Base-by-base conservation (phyloP, 2,113 vertebrate species). In the Laterallus jamaicensis region DNA sequence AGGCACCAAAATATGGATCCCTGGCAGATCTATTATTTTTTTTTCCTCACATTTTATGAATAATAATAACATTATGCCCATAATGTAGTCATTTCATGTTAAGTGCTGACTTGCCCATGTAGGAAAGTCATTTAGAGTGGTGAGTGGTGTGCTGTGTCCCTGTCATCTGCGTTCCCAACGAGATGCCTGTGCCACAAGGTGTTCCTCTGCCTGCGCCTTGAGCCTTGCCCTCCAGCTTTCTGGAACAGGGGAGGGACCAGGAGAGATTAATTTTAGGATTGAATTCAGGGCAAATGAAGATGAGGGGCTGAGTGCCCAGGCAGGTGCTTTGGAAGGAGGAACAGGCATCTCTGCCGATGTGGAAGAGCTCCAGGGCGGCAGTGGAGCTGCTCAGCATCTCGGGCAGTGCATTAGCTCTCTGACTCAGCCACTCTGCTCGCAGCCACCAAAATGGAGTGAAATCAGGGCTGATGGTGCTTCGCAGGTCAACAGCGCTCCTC, bases 1-100 rank as follows among this genome's bases (percentile, higher is more conserved):
- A 77, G 76, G 82, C 70, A 60, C 52, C 49, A 14, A 62, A 80
- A 88, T 47, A 54, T 4, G 1, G 78, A 91, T 74, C 68, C 82
- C 67, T 63, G 86, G 79, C 28, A 71, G 82, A 22, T 22, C 49
- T 22, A 22, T 49, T 49, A 42, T n/a, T 60, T 58, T 86, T 64
- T 49, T 20, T 49, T 20, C 49, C 12, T 39, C 17, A 3, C 54
- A 24, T 55, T 86, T 95, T 91, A 84, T 87, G 84, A 95, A 79
- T 96, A 93, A 74, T 84, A 68, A 85, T 42, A 90, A 90, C 64
- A 54, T 95, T 67, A 79, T 52, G 31, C 49, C 86, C 74, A 6
- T 91, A 77, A 94, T 17, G 60, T 10, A 47, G 63, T 60, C 70
- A 18, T 74, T 77, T 86, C 60, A 50, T 16, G 62, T 55, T 50